Base-by-base conservation (phyloP, 2,113 vertebrate species). In the Saimiri boliviensis region DNA sequence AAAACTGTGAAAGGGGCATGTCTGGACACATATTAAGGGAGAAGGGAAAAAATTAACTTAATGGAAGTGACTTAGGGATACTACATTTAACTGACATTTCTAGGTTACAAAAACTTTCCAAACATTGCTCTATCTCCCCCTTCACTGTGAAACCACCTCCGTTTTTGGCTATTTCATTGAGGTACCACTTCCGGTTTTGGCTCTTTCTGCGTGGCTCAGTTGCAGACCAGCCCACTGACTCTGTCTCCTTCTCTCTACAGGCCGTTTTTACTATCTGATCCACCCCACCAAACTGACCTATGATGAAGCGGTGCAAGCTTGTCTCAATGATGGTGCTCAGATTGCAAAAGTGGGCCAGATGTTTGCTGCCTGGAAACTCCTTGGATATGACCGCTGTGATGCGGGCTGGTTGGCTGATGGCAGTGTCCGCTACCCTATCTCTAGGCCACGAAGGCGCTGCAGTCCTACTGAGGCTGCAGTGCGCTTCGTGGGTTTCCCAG, bases 301-400 rank as follows among this genome's bases (percentile, higher is more conserved):
- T 0, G 98, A 98, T 0, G 99, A 99, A 98, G 99, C 99, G 0
- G 98, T 99, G 54, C 98, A 99, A 96, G 99, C 99, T 0, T 99
- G 99, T 97, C 80, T 98, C 91, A 98, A 99, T 3, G 99, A 99
- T 0, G 98, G 98, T 20, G 98, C 99, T 47, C 99, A 99, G 98
- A 99, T 99, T 0, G 99, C 99, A 19, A 99, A 99, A 97, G 99
- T 99, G 91, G 99, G 99, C 85, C 99, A 99, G 96, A 99, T 99
- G 3, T 99, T 98, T 9, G 98, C 99, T 0, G 99, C 99, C 96
- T 99, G 99, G 99, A 99, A 99, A 97, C 98, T 99, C 3, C 98
- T 99, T 45, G 99, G 98, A 23, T 99, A 99, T 0, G 99, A 99
- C 95, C 99, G 99, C 27, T 99, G 99, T 0, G 99, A 99, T 16